Evolutionary conservation across 2,888 invertebrate species (phyloP).

Genomic region (Cerastoderma edule): DNA sequence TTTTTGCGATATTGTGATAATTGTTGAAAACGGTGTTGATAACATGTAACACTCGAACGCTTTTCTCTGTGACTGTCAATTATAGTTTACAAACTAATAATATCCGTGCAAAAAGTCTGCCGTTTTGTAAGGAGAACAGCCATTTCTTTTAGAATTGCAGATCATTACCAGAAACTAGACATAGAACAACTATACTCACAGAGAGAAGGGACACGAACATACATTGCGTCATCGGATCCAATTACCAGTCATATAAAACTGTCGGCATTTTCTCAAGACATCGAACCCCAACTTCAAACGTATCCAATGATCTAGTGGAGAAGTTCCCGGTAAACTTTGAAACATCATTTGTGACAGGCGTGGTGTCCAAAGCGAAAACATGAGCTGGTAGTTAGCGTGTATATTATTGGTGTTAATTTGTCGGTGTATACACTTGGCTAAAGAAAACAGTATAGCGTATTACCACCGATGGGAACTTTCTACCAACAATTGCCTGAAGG

Average conservation of each 20-base stretch:
- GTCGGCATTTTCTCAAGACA: constrained; percentile 14
- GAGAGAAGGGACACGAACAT: neutral
- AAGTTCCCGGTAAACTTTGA: constrained; percentile 4
- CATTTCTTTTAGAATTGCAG: no score
- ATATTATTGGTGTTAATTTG: constrained; percentile 24
- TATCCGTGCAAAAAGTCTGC: no score
- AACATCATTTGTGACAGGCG: constrained; percentile 6
- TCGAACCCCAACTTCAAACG: constrained; percentile 1
- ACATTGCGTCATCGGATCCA: constrained; percentile 9
- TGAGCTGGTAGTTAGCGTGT: neutral
- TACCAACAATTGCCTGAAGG: no score
- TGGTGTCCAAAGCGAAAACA: constrained; percentile 8
- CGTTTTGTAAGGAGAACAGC: no score
- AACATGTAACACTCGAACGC: no score
- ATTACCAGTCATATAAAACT: constrained; percentile 1
- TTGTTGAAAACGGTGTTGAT: no score
- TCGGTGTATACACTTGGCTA: constrained; percentile 2
- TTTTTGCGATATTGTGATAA: no score
- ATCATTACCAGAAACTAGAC: no score
- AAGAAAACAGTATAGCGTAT: no score
- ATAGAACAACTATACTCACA: neutral
- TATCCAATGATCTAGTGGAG: neutral
- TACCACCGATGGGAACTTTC: no score
- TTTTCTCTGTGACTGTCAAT: no score
- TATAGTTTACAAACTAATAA: no score